Conservation (phyloP, 1,140 invertebrate genomes). For the Apis florea region DNA sequence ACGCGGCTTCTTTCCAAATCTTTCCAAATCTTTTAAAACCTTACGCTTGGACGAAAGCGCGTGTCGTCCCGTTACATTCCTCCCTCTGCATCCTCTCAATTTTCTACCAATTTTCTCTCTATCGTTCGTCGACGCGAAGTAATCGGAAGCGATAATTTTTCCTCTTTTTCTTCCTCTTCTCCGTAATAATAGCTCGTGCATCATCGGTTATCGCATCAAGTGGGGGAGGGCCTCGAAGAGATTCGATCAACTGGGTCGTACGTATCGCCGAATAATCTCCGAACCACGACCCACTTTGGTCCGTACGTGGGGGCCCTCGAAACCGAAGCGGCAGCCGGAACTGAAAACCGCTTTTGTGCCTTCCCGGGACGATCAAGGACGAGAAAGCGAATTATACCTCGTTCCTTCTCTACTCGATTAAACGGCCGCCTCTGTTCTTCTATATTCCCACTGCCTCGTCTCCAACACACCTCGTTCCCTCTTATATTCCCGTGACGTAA, state of each 20-base stretch:
- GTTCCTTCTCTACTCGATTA: slow-evolving; percentile 43
- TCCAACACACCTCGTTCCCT: neutral
- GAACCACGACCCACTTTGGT: slow-evolving; percentile 53
- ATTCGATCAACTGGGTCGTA: slow-evolving; percentile 26
- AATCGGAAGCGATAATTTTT: no score
- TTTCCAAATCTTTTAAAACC: neutral
- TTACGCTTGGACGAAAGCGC: neutral
- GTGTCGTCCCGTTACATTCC: no score
- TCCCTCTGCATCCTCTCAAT: neutral
- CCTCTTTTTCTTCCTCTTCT: no score
- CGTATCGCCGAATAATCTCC: slow-evolving; percentile 44
- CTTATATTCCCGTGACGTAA: neutral
- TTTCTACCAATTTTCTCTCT: neutral
- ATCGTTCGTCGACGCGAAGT: no score
- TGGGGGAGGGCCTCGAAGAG: neutral
- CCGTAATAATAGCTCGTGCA: no score
- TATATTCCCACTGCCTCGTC: no score
- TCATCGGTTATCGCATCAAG: neutral
- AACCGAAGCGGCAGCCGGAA: slow-evolving; percentile 63
- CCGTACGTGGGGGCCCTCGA: slow-evolving; percentile 32
- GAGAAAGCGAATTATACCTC: slow-evolving; percentile 62
- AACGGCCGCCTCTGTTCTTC: slow-evolving; percentile 22
- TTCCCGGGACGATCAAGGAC: slow-evolving; percentile 61
- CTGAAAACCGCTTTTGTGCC: slow-evolving; percentile 62
- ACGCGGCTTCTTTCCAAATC: neutral